A percentile compares a stretch with the other conserved stretches of the same genome.
Conservation (phyloP, 2,113 vertebrate genomes). For the Osmerus eperlanus region DNA sequence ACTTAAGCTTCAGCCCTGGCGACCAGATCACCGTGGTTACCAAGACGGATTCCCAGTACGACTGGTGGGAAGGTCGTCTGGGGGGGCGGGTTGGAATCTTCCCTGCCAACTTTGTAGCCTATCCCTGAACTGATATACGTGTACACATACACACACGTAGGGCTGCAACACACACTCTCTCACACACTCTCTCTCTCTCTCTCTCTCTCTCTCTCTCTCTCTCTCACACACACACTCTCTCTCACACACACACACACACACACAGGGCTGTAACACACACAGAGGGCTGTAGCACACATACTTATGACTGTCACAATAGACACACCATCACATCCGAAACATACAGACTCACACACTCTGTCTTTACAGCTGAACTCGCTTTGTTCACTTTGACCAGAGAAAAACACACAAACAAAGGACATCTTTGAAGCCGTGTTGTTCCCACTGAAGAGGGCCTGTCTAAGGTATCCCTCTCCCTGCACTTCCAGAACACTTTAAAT, state of each 20-base stretch:
- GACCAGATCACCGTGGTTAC: constrained; percentile 85
- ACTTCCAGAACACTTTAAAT: no score
- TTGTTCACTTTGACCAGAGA: not conserved
- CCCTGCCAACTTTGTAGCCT: constrained; percentile 91
- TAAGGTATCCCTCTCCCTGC: no score
- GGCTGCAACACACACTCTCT: not conserved
- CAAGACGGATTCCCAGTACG: constrained; percentile 86
- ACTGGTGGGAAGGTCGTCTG: constrained; percentile 94
- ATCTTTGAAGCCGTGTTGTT: no score
- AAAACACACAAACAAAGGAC: no score
- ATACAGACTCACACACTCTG: not conserved
- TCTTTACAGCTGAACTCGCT: not conserved
- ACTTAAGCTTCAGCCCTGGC: constrained; percentile 84
- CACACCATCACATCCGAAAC: not conserved
- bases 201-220: no score
- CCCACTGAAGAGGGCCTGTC: no score
- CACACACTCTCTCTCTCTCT: not conserved
- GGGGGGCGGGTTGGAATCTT: constrained; percentile 86
- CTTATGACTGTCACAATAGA: not conserved
- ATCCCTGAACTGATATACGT: not conserved
- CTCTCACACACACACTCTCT: not conserved
- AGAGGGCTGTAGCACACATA: not conserved
- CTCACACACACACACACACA: not conserved
- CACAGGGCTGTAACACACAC: not conserved
- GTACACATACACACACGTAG: not conserved